Evolutionary conservation across 1,140 invertebrate genomes (phyloP).

Genomic region (Gonioctena quinquepunctata): DNA sequence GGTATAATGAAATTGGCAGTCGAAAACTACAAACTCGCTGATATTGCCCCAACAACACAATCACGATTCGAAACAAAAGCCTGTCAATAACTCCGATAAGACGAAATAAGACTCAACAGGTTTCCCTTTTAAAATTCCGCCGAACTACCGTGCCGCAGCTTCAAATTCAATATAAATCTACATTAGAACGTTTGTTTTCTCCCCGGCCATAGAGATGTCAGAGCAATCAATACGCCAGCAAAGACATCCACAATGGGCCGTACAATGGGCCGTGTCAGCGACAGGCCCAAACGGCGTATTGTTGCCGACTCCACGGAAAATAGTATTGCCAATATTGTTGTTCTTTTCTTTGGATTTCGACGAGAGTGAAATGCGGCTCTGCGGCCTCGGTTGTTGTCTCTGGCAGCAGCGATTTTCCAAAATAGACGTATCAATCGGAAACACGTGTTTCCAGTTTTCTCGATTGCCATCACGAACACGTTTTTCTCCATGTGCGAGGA

Average conservation of each 20-base stretch:
- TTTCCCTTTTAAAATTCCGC: constrained; percentile 33
- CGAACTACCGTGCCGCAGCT: constrained; percentile 31
- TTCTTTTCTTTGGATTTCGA: constrained; percentile 18
- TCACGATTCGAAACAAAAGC: neutral
- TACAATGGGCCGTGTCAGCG: constrained; percentile 38
- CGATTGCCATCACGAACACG: constrained; percentile 4
- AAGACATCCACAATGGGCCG: constrained; percentile 27
- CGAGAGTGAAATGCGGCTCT: neutral
- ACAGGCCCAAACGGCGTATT: constrained; percentile 19
- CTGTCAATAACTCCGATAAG: constrained; percentile 6
- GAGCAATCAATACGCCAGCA: constrained; percentile 37
- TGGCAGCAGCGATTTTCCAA: neutral
- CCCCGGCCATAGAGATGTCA: constrained; percentile 31
- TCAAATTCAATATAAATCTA: constrained; percentile 38
- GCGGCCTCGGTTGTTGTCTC: constrained; percentile 2
- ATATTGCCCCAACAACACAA: neutral
- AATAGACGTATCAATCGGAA: constrained; percentile 8
- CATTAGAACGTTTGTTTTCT: constrained; percentile 38
- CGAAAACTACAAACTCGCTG: neutral
- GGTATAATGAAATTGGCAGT: neutral
- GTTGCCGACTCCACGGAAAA: neutral
- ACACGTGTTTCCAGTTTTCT: constrained; percentile 2
- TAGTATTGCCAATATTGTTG: constrained; percentile 27
- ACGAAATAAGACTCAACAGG: constrained; percentile 32
- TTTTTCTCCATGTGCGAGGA: constrained; percentile 5